Percentiles rank a stretch among this genome's conserved stretches.
phyloP scores from a whole-genome alignment of 2,113 vertebrate genomes.

The Elephantulus edwardii region DNA sequence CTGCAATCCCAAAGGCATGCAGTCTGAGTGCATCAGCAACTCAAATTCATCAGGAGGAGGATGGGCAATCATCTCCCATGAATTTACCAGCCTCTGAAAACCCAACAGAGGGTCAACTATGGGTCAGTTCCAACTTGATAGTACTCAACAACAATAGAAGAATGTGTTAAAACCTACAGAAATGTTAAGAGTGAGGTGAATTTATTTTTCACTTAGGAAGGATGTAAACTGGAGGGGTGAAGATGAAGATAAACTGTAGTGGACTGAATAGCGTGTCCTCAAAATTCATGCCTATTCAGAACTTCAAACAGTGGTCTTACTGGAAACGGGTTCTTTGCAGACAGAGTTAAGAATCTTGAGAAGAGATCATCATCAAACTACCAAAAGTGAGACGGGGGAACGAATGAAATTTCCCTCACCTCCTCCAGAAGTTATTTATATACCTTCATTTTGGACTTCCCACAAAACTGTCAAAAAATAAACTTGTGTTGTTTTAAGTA shows the following conservation, averaged over 20 bases:
- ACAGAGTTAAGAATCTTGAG: not conserved
- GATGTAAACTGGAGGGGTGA: not conserved
- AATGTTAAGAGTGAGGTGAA: not conserved
- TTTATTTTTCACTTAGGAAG: not conserved
- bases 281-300: too few relatives aligned
- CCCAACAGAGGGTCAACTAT: too few relatives aligned
- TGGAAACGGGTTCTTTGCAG: too few relatives aligned
- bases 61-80: too few relatives aligned
- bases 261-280: not conserved
- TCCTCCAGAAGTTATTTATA: not conserved
- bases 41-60: too few relatives aligned
- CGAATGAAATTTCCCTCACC: not conserved
- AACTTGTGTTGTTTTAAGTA: constrained; percentile 1
- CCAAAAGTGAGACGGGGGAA: not conserved
- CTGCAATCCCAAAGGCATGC: too few relatives aligned
- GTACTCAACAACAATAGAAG: not conserved
- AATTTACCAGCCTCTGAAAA: too few relatives aligned
- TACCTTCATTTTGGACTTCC: not conserved
- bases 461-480: constrained; percentile 11
- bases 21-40: too few relatives aligned
- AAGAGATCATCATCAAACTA: not conserved
- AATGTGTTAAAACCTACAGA: not conserved
- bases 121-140: too few relatives aligned
- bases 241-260: not conserved
- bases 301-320: too few relatives aligned